These are phyloP conservation scores for Festucalex cinctus DNA, from an alignment of 2,113 vertebrate genomes.

Conservation along the genomic window DNA sequence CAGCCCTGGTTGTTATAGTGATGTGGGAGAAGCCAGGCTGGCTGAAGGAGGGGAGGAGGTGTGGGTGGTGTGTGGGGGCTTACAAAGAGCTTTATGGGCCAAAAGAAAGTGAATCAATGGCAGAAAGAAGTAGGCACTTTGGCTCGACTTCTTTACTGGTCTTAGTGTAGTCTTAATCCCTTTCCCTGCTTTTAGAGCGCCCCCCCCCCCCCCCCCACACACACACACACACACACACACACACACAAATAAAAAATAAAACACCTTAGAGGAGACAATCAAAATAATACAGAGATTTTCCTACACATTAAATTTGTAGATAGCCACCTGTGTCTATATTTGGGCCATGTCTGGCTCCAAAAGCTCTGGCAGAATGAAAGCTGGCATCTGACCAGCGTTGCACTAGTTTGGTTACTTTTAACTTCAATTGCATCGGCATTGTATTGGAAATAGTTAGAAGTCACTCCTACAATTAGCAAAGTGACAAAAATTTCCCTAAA, in stretches of 20 bases:
- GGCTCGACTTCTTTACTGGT: constrained; percentile 24
- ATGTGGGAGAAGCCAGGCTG: constrained; percentile 69
- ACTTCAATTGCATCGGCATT: too few species aligned
- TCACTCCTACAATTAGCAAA: too few species aligned
- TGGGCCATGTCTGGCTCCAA: background rate
- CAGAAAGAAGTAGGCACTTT: constrained; percentile 59
- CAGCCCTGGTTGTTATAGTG: constrained; percentile 74
- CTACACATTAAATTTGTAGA: background rate
- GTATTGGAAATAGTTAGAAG: too few species aligned
- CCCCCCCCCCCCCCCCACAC: too few species aligned
- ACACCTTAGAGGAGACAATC: background rate
- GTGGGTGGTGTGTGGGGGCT: constrained; percentile 24
- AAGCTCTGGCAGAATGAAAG: background rate
- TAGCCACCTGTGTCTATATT: background rate
- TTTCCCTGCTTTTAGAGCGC: background rate
- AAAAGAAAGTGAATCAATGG: constrained; percentile 64
- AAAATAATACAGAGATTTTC: background rate
- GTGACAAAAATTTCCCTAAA: too few species aligned
- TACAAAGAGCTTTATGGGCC: constrained; percentile 56
- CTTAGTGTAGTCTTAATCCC: background rate
- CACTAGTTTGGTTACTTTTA: too few species aligned
- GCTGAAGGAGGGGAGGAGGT: constrained; percentile 51
- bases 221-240: too few species aligned
- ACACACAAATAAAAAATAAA: background rate
- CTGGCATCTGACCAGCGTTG: too few species aligned